Base-by-base conservation (phyloP, 2,113 vertebrate genomes). In the Poeciliopsis retropinna region DNA sequence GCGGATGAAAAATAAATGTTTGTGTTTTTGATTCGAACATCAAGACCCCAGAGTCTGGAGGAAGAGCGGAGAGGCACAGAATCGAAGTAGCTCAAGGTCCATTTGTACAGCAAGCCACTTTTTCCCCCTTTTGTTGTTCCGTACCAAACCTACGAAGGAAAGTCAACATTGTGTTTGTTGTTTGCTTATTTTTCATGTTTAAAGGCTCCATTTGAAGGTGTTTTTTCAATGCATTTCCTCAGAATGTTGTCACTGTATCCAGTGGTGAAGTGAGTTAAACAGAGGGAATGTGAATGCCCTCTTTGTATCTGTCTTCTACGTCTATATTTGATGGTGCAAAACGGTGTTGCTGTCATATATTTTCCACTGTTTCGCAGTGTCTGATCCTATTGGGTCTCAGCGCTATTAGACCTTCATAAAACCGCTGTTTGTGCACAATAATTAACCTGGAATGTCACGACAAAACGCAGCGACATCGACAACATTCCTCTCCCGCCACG, bases 401-500 rank as follows among this genome's bases (percentile, higher is more conserved):
- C 32, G 30, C 14, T 11, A 17, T 63, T 22, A 32, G 32, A 57
- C 51, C n/a, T 57, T 30, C 19, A 32, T 3, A 3, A 51, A 67
- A 73, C 22, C 11, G 60, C 0, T 63, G 4, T 67, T 64, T 66
- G 9, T 62, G 29, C 14, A 1, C n/a, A 77, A 83, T 79, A 39
- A 83, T 66, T 82, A 65, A 80, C 73, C 54, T 2, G 0, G 25
- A 27, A 25, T 64, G 19, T 14, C 9, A 9, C 62, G 27, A 47
- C 47, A 10, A 10, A 69, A 63, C 19, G 37, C 51, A 39, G 78
- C 19, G 41, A 12, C 19, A 51, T 57, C 8, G 0, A 12, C 17
- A 4, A 44, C 77, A 75, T 70, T 64, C 39, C 34, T 66, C 14
- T 15, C 22, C 14, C 28, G 67, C 34, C 7, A 4, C 13, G 5